phyloP scores from a whole-genome alignment of 2,113 vertebrate species.

The Serinus canaria region DNA sequence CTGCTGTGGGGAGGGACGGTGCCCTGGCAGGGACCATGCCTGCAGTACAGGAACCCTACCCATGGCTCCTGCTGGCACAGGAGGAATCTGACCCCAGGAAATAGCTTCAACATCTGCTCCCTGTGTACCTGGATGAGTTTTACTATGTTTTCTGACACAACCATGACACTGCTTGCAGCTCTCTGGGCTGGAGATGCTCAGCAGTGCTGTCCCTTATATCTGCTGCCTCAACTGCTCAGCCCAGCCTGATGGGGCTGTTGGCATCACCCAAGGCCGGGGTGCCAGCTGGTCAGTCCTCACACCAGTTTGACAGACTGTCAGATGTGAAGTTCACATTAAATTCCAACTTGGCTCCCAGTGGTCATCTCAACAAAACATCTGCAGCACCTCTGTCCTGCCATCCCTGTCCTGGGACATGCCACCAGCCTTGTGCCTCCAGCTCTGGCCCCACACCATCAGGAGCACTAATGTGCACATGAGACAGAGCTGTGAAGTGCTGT shows the following conservation, averaged over 20 bases:
- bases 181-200: neutral
- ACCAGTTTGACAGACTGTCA: neutral
- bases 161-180: neutral
- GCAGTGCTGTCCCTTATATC: fast-evolving
- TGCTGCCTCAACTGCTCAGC: neutral
- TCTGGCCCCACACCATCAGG: neutral
- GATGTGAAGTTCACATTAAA: neutral
- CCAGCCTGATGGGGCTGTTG: fast-evolving
- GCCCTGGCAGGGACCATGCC: fast-evolving
- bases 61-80: neutral
- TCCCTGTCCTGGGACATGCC: neutral
- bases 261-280: neutral
- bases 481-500: neutral
- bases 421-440: neutral
- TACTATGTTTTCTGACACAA: neutral
- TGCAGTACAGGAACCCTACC: neutral
- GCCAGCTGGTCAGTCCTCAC: neutral
- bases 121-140: neutral
- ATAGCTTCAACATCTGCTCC: neutral
- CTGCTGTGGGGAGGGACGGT: neutral
- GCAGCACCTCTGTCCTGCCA: neutral
- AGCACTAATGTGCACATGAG: neutral
- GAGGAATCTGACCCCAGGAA: neutral
- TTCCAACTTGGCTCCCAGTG: neutral
- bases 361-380: fast-evolving